A percentile compares a stretch with the other conserved stretches of the same genome.
phyloP scores from a whole-genome alignment of 2,797 vertebrate species.

The Lepilemur septentrionalis region DNA sequence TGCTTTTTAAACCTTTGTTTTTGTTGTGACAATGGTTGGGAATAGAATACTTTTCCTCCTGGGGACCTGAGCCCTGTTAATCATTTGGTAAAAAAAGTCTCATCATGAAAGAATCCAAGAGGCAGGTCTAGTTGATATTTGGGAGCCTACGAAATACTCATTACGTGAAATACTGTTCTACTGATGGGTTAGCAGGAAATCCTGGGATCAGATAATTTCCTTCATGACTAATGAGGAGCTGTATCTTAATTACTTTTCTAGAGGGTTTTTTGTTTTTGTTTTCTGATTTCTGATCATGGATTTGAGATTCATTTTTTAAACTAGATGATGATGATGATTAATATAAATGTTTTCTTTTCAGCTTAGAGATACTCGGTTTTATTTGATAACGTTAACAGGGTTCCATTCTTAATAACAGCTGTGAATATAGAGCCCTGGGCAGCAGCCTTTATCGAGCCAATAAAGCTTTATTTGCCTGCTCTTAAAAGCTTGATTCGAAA shows the following conservation, averaged over 20 bases:
- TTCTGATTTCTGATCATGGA: not conserved
- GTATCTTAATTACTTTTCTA: not conserved
- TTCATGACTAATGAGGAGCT: not conserved
- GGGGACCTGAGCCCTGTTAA: not conserved
- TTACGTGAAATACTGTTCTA: not conserved
- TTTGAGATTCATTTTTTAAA: constrained; percentile 34
- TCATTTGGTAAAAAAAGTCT: not conserved
- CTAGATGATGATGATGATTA: not conserved
- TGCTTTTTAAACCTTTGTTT: not conserved
- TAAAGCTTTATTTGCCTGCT: constrained; percentile 27
- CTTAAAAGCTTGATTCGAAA: not conserved
- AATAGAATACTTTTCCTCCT: not conserved
- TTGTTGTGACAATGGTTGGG: not conserved
- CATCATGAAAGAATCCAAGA: not conserved
- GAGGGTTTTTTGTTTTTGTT: constrained; percentile 7
- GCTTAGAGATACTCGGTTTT: not conserved
- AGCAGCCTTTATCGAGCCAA: not conserved
- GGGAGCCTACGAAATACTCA: not conserved
- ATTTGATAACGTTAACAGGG: not conserved
- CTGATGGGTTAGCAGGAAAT: not conserved
- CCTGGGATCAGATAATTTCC: not conserved
- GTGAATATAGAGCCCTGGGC: not conserved
- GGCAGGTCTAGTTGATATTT: not conserved
- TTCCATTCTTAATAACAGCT: not conserved
- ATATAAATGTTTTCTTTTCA: not conserved